Evolutionary conservation across 2,888 invertebrate genomes (phyloP).

Genomic region (Neoaliturus tenellus): DNA sequence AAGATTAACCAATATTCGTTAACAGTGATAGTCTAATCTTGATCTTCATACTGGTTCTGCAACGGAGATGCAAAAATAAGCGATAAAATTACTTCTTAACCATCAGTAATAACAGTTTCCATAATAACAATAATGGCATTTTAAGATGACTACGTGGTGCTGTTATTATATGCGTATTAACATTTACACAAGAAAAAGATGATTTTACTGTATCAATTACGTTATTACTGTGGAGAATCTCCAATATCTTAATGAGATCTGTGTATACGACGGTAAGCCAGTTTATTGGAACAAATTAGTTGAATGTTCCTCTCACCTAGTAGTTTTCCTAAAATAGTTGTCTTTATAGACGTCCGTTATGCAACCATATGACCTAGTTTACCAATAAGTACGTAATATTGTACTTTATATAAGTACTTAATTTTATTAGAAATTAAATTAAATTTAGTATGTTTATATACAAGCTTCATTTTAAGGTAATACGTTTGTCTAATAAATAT

Average conservation of each 20-base stretch:
- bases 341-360: too few relatives aligned
- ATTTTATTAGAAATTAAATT: too few relatives aligned
- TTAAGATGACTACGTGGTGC: not conserved
- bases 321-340: too few relatives aligned
- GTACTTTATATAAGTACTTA: too few relatives aligned
- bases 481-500: too few relatives aligned
- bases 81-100: slow-evolving; percentile 34
- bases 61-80: slow-evolving; percentile 39
- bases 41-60: slow-evolving; percentile 4
- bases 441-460: too few relatives aligned
- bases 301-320: too few relatives aligned
- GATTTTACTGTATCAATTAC: not conserved
- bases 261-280: not conserved
- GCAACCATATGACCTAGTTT: too few relatives aligned
- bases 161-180: not conserved
- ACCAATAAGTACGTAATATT: too few relatives aligned
- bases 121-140: slow-evolving; percentile 21
- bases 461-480: too few relatives aligned
- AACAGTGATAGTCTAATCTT: slow-evolving; percentile 3
- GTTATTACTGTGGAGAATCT: not conserved
- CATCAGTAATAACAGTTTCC: slow-evolving; percentile 34
- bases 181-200: not conserved
- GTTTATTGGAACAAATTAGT: too few relatives aligned
- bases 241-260: not conserved
- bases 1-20: slow-evolving; percentile 30